Percentiles rank a stretch among this genome's conserved stretches.
These are phyloP conservation scores for Sparus aurata DNA, from an alignment of 2,797 vertebrate genomes.

Conservation along the genomic window DNA sequence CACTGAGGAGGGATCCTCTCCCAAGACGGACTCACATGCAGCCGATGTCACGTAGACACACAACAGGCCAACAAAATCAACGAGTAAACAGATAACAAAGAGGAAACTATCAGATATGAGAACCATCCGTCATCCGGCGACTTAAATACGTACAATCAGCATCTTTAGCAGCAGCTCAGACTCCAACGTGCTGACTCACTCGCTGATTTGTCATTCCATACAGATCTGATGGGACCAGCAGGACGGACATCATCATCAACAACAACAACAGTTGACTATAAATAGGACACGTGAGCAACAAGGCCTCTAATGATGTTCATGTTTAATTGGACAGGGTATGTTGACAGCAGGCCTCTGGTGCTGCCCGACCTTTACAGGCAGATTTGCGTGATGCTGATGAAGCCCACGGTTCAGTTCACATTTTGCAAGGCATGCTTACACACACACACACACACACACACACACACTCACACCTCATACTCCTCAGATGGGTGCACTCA, in stretches of 20 bases:
- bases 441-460: conserved; percentile 25
- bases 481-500: conserved; percentile 60
- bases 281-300: conserved; percentile 55
- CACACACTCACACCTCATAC: conserved; percentile 36
- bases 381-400: conserved; percentile 72
- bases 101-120: too few species aligned
- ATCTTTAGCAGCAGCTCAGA: not conserved
- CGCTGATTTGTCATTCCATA: conserved; percentile 8
- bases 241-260: conserved; percentile 15
- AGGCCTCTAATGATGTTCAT: conserved; percentile 53
- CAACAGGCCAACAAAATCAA: too few species aligned
- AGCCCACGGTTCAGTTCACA: conserved; percentile 67
- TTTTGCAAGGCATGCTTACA: conserved; percentile 62
- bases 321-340: conserved; percentile 68
- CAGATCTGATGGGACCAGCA: conserved; percentile 5
- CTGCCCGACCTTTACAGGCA: conserved; percentile 72
- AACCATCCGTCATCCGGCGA: not conserved
- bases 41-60: too few species aligned
- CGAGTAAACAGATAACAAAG: too few species aligned
- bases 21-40: too few species aligned
- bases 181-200: not conserved
- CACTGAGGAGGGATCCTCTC: too few species aligned
- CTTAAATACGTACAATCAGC: not conserved
- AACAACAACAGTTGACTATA: conserved; percentile 47
- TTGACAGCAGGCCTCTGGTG: conserved; percentile 75